Conservation (phyloP, 1,140 invertebrate genomes). For the Cotesia chilonis region DNA sequence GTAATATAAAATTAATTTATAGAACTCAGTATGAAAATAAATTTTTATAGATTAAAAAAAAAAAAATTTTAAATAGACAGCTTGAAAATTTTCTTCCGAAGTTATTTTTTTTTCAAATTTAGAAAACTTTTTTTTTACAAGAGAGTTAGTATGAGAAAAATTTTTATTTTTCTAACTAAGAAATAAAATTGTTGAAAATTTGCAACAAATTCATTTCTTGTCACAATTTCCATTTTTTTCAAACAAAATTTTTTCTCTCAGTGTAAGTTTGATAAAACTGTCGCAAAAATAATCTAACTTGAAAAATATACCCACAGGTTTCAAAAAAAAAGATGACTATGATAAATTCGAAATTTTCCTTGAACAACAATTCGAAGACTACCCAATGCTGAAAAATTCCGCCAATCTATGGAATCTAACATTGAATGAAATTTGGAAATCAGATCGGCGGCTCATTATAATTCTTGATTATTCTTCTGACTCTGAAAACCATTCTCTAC, state of each 20-base stretch:
- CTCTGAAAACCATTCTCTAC: neutral
- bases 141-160: too few relatives aligned
- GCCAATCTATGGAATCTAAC: slow-evolving; percentile 5
- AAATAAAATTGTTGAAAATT: too few relatives aligned
- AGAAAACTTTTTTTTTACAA: too few relatives aligned
- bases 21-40: too few relatives aligned
- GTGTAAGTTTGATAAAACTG: too few relatives aligned
- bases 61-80: neutral
- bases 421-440: slow-evolving; percentile 1
- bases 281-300: neutral
- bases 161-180: too few relatives aligned
- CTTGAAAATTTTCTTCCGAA: too few relatives aligned
- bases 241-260: too few relatives aligned
- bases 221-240: too few relatives aligned
- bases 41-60: neutral
- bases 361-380: neutral
- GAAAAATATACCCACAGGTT: neutral
- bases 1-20: too few relatives aligned
- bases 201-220: too few relatives aligned
- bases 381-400: neutral
- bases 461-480: neutral
- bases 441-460: slow-evolving; percentile 3
- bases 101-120: too few relatives aligned
- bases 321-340: neutral
- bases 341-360: neutral